Evolutionary conservation across 37 sponge, comb jelly and placozoan genomes (phyloP), one percentile per base, ranked within the genome.

Genomic region (Trichoplax adhaerens): DNA sequence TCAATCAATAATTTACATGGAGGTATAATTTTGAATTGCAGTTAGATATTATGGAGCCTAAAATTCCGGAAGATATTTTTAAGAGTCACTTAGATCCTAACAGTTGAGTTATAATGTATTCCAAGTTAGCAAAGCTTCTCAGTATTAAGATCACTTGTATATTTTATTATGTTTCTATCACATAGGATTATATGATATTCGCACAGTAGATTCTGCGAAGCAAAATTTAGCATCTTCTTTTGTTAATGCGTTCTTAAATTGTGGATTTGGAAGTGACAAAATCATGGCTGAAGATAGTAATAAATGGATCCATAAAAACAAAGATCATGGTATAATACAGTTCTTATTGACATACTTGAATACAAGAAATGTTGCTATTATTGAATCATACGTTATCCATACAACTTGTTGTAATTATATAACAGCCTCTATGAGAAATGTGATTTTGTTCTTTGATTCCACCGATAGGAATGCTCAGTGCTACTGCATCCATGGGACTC

Each of bases 41-140:
- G 90, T 76, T 96, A 76, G 99, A 96, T 75, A 96, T 96, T 68
- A 86, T 96, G 85, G 99, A 96, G 69, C 99, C 99, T 10, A 96
- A 96, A 77, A 78, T 85, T 48, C 99, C 99, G 60, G 99, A 96
- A 65, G 89, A 96, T 68, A 91, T 96, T 63, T 91, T 88, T 82
- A 96, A 96, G 81, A 86, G 84, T 6, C 90, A 96, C 62, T 64
- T 91, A 58, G 99, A 96, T 63, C 81, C 86, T 75, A 72, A 82
- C 4, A 66, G 94, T 82, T 72, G 56, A 58, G 52, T 72, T 54
- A 48, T 12, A 0, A 58, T 78, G 83, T 78, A 2, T 83, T 78
- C 65, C 78, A 79, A 53, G 75, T 79, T 29, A 76, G 79, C 69
- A 74, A 78, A 50, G 64, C 12, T 60, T n/a, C 62, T 60, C 62